Conservation (phyloP, 2,797 vertebrate genomes). For the Argentina silus region DNA sequence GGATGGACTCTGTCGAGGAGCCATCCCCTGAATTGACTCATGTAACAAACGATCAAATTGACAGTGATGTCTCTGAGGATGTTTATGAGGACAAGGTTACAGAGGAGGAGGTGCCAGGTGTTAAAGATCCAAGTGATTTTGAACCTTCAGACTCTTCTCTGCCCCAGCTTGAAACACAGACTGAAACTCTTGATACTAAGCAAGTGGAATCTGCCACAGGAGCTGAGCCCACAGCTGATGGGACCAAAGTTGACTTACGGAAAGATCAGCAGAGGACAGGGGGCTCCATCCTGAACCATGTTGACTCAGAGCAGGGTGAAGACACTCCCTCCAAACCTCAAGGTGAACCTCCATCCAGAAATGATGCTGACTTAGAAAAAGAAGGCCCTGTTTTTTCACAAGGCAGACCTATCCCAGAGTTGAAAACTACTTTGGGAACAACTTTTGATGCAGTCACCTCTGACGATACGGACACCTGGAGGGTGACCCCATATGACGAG, state of each 20-base stretch:
- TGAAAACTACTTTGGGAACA: slow-evolving; percentile 84
- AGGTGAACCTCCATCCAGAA: slow-evolving; percentile 59
- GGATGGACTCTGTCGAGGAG: background rate
- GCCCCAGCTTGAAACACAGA: slow-evolving; percentile 30
- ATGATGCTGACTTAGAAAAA: slow-evolving; percentile 51
- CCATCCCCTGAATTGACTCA: slow-evolving; percentile 20
- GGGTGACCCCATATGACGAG: slow-evolving; percentile 79
- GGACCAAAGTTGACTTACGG: slow-evolving; percentile 18
- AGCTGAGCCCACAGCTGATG: slow-evolving; percentile 20
- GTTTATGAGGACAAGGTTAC: slow-evolving; percentile 34
- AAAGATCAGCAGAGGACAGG: slow-evolving; percentile 14
- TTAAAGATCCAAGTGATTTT: background rate
- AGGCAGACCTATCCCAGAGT: slow-evolving; percentile 70
- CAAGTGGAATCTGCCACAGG: slow-evolving; percentile 31
- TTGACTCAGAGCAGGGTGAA: slow-evolving; percentile 70
- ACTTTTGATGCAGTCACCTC: slow-evolving; percentile 86
- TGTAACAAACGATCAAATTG: slow-evolving; percentile 31
- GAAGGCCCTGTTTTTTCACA: slow-evolving; percentile 71
- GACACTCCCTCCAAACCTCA: slow-evolving; percentile 62
- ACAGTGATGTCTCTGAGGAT: slow-evolving; percentile 37
- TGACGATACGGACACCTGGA: slow-evolving; percentile 83
- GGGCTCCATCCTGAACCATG: slow-evolving; percentile 50
- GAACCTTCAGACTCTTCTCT: slow-evolving; percentile 23
- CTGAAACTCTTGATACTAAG: slow-evolving; percentile 46
- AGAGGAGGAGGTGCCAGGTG: slow-evolving; percentile 44